Evolutionary conservation across 2,113 vertebrate genomes (phyloP), one percentile per base, ranked within the genome.

Genomic region (Astatoreochromis straeleni): DNA sequence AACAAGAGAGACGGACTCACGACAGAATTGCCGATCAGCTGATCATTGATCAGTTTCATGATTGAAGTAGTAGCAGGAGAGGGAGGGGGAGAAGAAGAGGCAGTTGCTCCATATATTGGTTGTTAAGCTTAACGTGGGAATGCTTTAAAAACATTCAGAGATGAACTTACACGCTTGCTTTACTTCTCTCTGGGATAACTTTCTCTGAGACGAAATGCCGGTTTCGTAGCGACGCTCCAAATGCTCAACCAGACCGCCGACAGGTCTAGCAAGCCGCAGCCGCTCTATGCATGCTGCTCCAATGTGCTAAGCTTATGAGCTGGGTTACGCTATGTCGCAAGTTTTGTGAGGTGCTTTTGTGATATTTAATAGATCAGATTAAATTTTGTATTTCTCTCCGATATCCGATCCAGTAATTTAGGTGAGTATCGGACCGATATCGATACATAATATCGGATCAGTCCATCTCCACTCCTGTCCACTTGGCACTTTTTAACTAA

Each of bases 1-100:
- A 53, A 53, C 5, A 54, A 54, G 10, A 0, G 53, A 54, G 53
- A 24, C 0, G 1, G n/a, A 24, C n/a, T 24, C 3, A 0, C 0
- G 10, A 54, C 53, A 54, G 53, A 24, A 54, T 21, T 21, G n/a
- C 51, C 6, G 5, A 54, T 54, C 53, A 21, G 10, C 51, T 21
- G 51, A 54, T 54, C 51, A 21, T 54, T 21, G n/a, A 54, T 21
- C 51, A 54, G n/a, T 54, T 54, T 54, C 51, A 54, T 12, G 51
- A 54, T 54, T 54, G 51, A 54, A 21, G 51, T 54, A 54, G 51
- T 3, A 21, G 0, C 51, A 21, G 10, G n/a, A 12, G n/a, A 24
- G 53, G n/a, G 3, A 12, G 1, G 7, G 42, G 0, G 51, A 21
- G 3, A 4, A 53, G 51, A 7, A 24, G n/a, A 54, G 3, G 6